phyloP scores from a whole-genome alignment of 2,797 vertebrate species.

The Acanthornis magna region DNA sequence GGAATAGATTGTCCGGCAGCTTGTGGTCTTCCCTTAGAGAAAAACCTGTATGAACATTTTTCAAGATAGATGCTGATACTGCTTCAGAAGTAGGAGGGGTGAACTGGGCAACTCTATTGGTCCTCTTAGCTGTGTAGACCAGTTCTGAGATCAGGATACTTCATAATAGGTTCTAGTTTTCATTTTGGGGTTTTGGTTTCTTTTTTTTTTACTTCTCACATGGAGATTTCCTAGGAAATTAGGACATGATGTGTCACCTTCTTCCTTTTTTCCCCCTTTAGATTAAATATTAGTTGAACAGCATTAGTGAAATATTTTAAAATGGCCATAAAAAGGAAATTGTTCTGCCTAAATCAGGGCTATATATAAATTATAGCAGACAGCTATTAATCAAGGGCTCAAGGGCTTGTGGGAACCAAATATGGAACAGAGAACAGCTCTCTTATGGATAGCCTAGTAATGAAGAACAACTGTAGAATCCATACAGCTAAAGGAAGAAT shows the following conservation, averaged over 20 bases:
- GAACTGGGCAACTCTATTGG: not conserved
- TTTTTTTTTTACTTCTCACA: not conserved
- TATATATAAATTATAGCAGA: not conserved
- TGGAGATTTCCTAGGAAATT: not conserved
- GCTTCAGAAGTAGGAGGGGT: not conserved
- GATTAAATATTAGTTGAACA: not conserved
- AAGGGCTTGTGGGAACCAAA: not conserved
- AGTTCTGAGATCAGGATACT: not conserved
- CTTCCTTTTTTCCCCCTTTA: not conserved
- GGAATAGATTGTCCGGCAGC: not conserved
- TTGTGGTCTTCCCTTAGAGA: not conserved
- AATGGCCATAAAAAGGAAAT: not conserved
- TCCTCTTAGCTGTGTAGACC: not conserved
- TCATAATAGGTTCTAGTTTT: not conserved
- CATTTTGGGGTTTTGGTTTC: rapidly evolving
- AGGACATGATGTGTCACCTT: not conserved
- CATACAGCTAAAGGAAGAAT: not conserved
- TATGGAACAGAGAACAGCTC: not conserved
- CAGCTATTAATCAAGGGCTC: not conserved
- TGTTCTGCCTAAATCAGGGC: not conserved
- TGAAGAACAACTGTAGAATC: not conserved
- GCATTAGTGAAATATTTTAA: not conserved
- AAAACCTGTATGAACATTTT: not conserved
- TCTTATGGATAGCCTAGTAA: not conserved
- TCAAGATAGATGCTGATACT: not conserved